Evolutionary conservation across 2,797 vertebrate genomes (phyloP), one percentile per base, ranked within the genome.

Genomic region (Eupleurogrammus muticus): DNA sequence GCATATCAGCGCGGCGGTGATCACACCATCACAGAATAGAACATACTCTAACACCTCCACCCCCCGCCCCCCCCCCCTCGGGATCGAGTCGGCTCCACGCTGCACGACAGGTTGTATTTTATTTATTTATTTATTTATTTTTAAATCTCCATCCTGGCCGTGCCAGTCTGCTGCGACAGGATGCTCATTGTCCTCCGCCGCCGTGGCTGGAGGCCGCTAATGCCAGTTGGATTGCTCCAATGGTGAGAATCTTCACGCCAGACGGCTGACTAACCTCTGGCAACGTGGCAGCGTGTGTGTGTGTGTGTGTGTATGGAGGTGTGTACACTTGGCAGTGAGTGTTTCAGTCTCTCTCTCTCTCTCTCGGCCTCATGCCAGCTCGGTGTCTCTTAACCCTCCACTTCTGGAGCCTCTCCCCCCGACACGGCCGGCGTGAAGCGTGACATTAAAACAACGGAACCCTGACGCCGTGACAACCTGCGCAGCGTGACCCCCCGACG

Each of bases 381-480:
- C 67, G 50, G 28, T 60, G 61, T 79, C 61, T 75, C 46, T 72
- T 65, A 68, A 74, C 73, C 55, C 70, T 73, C 73, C 49, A 66
- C 63, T 73, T 59, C 64, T 28, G 48, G 61, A 76, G 66, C 49
- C 21, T 62, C 68, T 72, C 56, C 64, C 64, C 56, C 64, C 64
- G 75, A 75, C 76, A 35, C 62, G 34, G 67, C n/a, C 74, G 73
- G 55, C 63, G 1, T 50, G 71, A 73, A 66, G 62, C 60, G 54
- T 79, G 59, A 62, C 70, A 73, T 77, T 47, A 73, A 64, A 65
- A 80, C 71, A 62, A 48, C 58, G 67, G 23, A n/a, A 68, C 34
- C 58, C 55, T 62, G 66, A 76, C 50, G 60, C 49, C 17, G 24
- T 4, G n/a, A 51, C 51, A 58, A 50, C 61, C 51, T 46, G 66